Conservation (phyloP, 2,888 invertebrate species). For the Julus scanicus region DNA sequence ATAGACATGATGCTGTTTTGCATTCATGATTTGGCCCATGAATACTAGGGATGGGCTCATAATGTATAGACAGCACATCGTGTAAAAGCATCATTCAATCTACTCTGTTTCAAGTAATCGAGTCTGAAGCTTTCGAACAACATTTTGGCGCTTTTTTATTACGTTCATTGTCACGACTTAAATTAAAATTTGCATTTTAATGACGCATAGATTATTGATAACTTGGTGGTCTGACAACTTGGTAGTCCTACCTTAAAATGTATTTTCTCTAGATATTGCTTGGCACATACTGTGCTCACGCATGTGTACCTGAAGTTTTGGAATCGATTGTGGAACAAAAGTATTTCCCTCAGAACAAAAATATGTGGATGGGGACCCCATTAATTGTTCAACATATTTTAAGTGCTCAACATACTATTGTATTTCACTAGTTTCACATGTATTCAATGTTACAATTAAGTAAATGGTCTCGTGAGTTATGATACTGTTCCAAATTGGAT, state of each 20-base stretch:
- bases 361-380: background rate
- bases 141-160: background rate
- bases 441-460: background rate
- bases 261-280: background rate
- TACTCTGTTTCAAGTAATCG: background rate
- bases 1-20: constrained; percentile 35
- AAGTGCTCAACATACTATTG: too few relatives aligned
- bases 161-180: constrained; percentile 8
- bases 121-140: background rate
- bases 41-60: background rate
- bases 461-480: too few relatives aligned
- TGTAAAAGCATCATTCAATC: background rate
- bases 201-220: constrained; percentile 37
- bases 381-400: background rate
- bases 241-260: background rate
- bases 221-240: background rate
- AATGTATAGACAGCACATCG: background rate
- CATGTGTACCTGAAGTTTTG: background rate
- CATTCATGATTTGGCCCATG: constrained; percentile 31
- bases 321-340: background rate
- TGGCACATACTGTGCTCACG: background rate
- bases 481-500: background rate
- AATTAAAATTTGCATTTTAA: constrained; percentile 43
- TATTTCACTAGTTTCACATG: background rate
- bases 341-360: background rate